These are phyloP conservation scores for Mercenaria mercenaria DNA, from an alignment of 1,140 invertebrate genomes.

Conservation along the genomic window DNA sequence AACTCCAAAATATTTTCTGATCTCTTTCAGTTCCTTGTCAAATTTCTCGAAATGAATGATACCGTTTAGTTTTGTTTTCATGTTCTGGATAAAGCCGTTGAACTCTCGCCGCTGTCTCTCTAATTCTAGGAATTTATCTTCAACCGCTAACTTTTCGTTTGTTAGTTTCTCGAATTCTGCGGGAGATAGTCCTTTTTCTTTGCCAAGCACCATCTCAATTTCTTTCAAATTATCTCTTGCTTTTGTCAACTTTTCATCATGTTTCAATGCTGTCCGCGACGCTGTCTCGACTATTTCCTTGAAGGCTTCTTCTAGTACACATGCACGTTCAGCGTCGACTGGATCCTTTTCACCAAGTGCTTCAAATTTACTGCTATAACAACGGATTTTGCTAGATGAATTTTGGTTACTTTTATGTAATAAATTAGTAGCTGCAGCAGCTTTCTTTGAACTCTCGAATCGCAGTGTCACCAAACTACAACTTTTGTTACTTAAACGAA, in stretches of 20 bases:
- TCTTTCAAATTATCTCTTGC: neutral
- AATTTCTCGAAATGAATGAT: constrained; percentile 26
- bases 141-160: constrained; percentile 58
- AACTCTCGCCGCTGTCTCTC: constrained; percentile 74
- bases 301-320: neutral
- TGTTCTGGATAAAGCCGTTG: constrained; percentile 33
- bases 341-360: neutral
- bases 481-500: neutral
- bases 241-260: constrained; percentile 37
- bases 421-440: neutral
- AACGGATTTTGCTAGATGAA: neutral
- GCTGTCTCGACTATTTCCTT: constrained; percentile 29
- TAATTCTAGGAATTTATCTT: constrained; percentile 76
- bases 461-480: neutral
- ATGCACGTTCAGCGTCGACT: neutral
- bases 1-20: constrained; percentile 73
- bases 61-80: constrained; percentile 56
- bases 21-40: constrained; percentile 61
- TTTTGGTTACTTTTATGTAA: constrained; percentile 20
- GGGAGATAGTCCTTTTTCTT: neutral
- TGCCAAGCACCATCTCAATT: neutral
- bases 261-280: neutral
- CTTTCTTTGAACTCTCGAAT: neutral
- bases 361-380: constrained; percentile 1
- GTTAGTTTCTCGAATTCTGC: constrained; percentile 32